Percentiles rank a stretch among this genome's conserved stretches.
phyloP scores from a whole-genome alignment of 2,888 invertebrate genomes.

The Digitonthophagus gazella region DNA sequence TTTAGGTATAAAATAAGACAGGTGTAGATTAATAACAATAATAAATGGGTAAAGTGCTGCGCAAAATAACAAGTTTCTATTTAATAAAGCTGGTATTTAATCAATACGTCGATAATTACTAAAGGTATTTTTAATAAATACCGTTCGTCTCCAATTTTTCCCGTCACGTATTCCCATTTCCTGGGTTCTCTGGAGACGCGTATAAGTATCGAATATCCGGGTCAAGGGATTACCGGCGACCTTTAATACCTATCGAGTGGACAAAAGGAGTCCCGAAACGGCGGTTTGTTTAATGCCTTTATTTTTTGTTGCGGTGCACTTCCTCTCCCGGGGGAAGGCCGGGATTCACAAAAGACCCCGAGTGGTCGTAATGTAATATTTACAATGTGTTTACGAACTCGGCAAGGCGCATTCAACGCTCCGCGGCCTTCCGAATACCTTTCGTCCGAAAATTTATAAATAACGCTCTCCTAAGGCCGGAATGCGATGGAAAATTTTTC shows the following conservation, averaged over 20 bases:
- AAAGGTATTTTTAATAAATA: neutral
- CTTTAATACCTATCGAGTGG: constrained; percentile 4
- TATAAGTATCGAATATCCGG: constrained; percentile 10
- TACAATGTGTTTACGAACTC: constrained; percentile 12
- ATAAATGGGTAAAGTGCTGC: too few relatives aligned
- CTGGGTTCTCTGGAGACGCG: neutral
- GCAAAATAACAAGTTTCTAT: too few relatives aligned
- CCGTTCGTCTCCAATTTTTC: neutral
- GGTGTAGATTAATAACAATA: neutral
- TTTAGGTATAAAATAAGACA: neutral
- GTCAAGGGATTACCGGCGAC: constrained; percentile 8
- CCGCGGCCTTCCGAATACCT: neutral
- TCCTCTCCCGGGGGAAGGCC: constrained; percentile 3
- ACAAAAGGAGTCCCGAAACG: constrained; percentile 1
- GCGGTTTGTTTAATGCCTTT: constrained; percentile 13
- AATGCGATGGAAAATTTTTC: neutral
- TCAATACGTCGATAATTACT: neutral
- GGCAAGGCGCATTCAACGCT: neutral
- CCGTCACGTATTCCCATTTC: neutral
- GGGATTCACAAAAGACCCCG: neutral
- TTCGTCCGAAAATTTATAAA: neutral
- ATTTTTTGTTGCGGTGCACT: constrained; percentile 8
- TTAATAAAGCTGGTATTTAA: neutral
- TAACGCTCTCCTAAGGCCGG: neutral
- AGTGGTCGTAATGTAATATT: constrained; percentile 10